Conservation (phyloP, 2,888 invertebrate genomes). For the Hypolimnas misippus region DNA sequence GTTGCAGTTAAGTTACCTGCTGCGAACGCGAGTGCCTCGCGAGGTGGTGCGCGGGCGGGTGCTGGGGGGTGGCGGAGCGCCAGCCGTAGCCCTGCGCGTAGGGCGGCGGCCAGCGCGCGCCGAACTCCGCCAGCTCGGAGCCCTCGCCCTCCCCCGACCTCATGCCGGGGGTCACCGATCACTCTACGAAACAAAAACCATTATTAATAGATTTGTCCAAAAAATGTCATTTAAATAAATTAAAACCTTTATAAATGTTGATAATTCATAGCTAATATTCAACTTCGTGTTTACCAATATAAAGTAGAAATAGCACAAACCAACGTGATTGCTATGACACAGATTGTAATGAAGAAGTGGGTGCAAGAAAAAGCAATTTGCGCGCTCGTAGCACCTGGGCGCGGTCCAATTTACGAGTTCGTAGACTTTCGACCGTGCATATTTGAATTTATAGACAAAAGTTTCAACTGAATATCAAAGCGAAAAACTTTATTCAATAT, state of each 20-base stretch:
- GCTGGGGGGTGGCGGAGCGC: conserved; percentile 81
- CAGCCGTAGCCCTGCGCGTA: conserved; percentile 84
- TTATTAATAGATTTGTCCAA: no score
- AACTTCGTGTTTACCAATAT: not conserved
- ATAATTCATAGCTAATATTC: not conserved
- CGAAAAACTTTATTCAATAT: no score
- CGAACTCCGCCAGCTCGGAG: conserved; percentile 82
- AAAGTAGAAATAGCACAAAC: not conserved
- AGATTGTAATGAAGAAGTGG: conserved; percentile 18
- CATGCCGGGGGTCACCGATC: conserved; percentile 81
- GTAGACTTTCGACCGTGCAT: no score
- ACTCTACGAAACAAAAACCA: conserved; percentile 50
- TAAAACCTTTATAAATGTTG: no score
- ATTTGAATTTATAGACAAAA: no score
- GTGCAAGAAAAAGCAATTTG: conserved; percentile 48
- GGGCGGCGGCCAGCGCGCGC: conserved; percentile 83
- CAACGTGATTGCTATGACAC: not conserved
- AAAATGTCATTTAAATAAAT: no score
- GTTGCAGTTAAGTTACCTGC: conserved; percentile 59
- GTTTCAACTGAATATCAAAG: no score
- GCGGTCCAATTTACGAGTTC: conserved; percentile 58
- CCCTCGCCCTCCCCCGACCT: conserved; percentile 84
- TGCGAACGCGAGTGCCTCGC: conserved; percentile 81
- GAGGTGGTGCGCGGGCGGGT: conserved; percentile 79
- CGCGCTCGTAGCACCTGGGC: conserved; percentile 56